These are phyloP conservation scores for Saturnia japonica DNA, from an alignment of 2,888 invertebrate species.

Conservation along the genomic window DNA sequence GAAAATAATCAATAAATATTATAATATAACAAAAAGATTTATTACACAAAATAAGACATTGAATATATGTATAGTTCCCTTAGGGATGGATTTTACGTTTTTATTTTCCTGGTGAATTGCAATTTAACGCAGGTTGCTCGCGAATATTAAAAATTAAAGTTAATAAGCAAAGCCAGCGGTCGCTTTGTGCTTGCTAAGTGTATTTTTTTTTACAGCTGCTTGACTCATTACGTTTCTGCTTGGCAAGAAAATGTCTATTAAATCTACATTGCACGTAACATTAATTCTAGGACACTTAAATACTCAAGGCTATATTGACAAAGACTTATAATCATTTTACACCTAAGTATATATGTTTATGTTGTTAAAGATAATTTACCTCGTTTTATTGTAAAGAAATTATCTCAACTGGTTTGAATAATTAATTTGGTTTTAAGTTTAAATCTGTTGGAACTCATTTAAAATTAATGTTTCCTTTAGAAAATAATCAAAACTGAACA, in stretches of 20 bases:
- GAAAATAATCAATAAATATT: no score
- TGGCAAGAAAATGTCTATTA: not conserved
- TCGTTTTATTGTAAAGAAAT: no score
- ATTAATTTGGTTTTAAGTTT: no score
- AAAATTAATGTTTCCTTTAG: no score
- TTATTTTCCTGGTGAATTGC: conserved; percentile 48
- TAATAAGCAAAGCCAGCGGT: conserved; percentile 65
- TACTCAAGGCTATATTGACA: no score
- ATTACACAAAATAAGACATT: not conserved
- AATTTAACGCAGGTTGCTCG: conserved; percentile 76
- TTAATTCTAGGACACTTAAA: not conserved
- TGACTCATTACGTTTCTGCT: not conserved
- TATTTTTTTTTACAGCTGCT: conserved; percentile 35
- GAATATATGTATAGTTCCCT: not conserved
- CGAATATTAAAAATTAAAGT: conserved; percentile 80
- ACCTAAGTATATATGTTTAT: no score
- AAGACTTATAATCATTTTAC: no score
- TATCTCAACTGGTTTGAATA: no score
- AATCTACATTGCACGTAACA: not conserved
- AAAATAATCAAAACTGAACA: no score
- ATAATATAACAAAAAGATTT: not conserved
- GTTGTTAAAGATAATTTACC: no score
- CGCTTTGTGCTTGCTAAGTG: conserved; percentile 46
- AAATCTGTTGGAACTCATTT: no score
- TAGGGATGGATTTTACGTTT: not conserved